phyloP scores from a whole-genome alignment of 2,888 invertebrate species.

The Mythimna loreyi region DNA sequence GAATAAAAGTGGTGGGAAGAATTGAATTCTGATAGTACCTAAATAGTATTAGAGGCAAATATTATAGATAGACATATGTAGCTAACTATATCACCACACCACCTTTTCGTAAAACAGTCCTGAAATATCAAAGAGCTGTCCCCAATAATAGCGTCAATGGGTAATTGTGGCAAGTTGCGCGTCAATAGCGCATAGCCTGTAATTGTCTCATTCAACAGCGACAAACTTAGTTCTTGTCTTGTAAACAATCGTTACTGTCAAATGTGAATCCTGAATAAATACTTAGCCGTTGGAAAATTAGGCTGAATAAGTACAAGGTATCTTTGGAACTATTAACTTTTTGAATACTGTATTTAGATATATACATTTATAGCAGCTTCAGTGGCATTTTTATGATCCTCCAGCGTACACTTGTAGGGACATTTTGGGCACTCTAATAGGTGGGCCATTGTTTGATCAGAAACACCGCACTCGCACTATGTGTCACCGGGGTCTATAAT shows the following conservation, averaged over 20 bases:
- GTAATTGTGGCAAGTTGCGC: slow-evolving; percentile 63
- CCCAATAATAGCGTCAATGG: slow-evolving; percentile 42
- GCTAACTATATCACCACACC: background rate
- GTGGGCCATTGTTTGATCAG: too few relatives aligned
- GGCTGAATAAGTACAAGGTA: background rate
- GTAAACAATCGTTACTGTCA: slow-evolving; percentile 65
- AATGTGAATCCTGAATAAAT: slow-evolving; percentile 36
- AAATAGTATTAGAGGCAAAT: too few relatives aligned
- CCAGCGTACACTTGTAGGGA: too few relatives aligned
- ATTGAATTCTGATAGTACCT: too few relatives aligned
- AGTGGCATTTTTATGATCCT: too few relatives aligned
- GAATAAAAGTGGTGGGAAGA: too few relatives aligned
- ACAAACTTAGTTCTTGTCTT: slow-evolving; percentile 50
- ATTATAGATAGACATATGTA: too few relatives aligned
- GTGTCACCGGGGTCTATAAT: too few relatives aligned
- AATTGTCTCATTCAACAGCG: slow-evolving; percentile 58
- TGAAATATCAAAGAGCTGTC: slow-evolving; percentile 20
- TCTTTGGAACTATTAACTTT: background rate
- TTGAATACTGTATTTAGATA: too few relatives aligned
- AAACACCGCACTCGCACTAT: too few relatives aligned
- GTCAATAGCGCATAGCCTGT: slow-evolving; percentile 65
- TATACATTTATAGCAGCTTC: too few relatives aligned
- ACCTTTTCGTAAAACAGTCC: background rate
- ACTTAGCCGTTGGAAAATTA: background rate
- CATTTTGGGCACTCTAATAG: too few relatives aligned